A percentile compares a stretch with the other conserved stretches of the same genome.
These are phyloP conservation scores for Gonioctena quinquepunctata DNA, from an alignment of 1,140 invertebrate genomes.

Conservation along the genomic window DNA sequence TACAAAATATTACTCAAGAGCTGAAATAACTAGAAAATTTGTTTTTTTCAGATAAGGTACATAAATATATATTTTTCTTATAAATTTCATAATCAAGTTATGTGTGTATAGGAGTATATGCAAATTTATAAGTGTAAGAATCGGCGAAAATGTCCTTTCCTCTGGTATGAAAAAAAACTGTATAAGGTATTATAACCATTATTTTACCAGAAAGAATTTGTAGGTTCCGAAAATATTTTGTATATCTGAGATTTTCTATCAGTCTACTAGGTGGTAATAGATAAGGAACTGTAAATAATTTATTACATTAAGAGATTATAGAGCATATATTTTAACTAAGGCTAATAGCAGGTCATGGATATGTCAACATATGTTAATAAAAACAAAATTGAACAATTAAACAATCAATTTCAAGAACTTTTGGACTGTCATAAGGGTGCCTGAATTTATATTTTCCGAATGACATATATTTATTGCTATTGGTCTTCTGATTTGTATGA, in stretches of 20 bases:
- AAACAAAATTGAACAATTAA: constrained; percentile 32
- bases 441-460: constrained; percentile 39
- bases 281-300: background rate
- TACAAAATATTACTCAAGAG: too few relatives aligned
- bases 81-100: too few relatives aligned
- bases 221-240: background rate
- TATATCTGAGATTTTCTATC: constrained; percentile 25
- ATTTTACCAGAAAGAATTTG: background rate
- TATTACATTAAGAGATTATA: constrained; percentile 20
- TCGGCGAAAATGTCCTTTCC: too few relatives aligned
- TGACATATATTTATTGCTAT: constrained; percentile 41
- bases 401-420: constrained; percentile 46
- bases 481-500: constrained; percentile 27
- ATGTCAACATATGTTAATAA: background rate
- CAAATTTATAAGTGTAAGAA: too few relatives aligned
- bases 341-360: constrained; percentile 31
- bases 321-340: constrained; percentile 44
- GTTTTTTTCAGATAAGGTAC: too few relatives aligned
- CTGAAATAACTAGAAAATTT: too few relatives aligned
- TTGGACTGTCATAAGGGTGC: constrained; percentile 51
- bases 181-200: too few relatives aligned
- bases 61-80: too few relatives aligned
- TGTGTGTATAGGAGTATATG: too few relatives aligned
- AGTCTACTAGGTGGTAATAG: background rate
- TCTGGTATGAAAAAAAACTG: too few relatives aligned